Evolutionary conservation across 2,888 invertebrate species (phyloP), one percentile per base, ranked within the genome.

Genomic region (Mythimna lalbum): DNA sequence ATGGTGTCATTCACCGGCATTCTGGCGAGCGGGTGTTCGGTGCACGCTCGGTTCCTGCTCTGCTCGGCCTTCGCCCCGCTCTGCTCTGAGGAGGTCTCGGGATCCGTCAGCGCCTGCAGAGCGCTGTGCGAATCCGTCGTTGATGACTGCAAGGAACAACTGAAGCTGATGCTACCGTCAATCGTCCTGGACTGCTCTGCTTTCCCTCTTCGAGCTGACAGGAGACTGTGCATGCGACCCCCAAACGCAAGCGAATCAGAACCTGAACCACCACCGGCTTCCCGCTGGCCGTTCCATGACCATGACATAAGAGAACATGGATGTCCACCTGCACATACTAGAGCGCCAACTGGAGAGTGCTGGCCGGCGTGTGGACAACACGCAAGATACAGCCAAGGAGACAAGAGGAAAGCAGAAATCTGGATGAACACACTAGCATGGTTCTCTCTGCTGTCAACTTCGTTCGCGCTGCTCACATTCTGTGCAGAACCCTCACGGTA

Each of bases 21-120:
- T 74, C 97, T 98, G 67, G 97, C 98, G 82, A 97, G 97, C 88
- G 97, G 97, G 64, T 99, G 99, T 90, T 98, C 98, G 6, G 96
- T 97, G 70, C 97, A 98, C 88, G 97, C 98, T 55, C 97, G 98
- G 83, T 98, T 99, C 93, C 97, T 99, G 89, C 97, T 99, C 76
- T 99, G 99, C 95, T 98, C 98, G 21, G 97, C 99, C 65, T 98
- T 98, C 93, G 98, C 98, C 14, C 99, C 99, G 50, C 97, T 99
- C 92, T 99, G 99, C 93, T 98, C 98, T 43, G 98, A 98, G 88
- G 97, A 98, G 92, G 98, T 98, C 79, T 97, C 98, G 36, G 98
- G 98, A 85, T 97, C 98, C 53, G 98, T 99, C 76, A 98, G 98
- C 73, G 98, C 98, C 14, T 99, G 99, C 93, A 97, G 98, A 76